Base-by-base conservation (phyloP, 1,140 invertebrate genomes). In the Drosophila athabasca region DNA sequence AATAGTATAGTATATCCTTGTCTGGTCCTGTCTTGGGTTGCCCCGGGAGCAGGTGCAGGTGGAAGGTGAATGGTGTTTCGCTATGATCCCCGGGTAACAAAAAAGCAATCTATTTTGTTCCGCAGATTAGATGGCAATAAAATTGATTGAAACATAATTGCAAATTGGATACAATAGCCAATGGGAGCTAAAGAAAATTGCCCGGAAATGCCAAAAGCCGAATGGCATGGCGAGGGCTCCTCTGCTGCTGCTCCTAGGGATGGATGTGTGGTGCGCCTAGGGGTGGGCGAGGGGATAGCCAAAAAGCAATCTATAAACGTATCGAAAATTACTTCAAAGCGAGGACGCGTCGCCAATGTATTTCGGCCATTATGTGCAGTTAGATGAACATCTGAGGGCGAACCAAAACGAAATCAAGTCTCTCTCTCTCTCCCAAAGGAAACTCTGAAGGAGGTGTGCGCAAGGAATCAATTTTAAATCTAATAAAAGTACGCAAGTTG, bases 111-210 rank as follows among this genome's bases (percentile, higher is more conserved):
- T 78, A 77, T 82, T 75, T 62, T 48, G 35, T 48, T 65, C 52
- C 46, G 13, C 54, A 61, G 75, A 78, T 78, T 62, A 78, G 51
- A 72, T 72, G 59, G 48, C 65, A 50, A 81, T 70, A 60, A 58
- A 83, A 84, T 80, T 84, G 76, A 84, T 84, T 84, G 76, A 79
- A 84, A 84, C 62, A 76, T 84, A 69, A 80, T 83, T 83, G 79
- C 79, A 62, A 81, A 81, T 76, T 71, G 77, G 35, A 81, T 77
- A 68, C 62, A 77, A 76, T 75, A 75, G 71, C 58, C 61, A 46
- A 48, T 39, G 61, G 61, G 50, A 62, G 61, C 71, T 43, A 45
- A 45, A 65, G 68, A 73, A 78, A 78, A 79, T 78, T 67, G 75
- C 39, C 60, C 67, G 55, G 74, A 77, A 78, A 59, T 53, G 75